Conservation (phyloP, 2,113 vertebrate genomes). For the Oenanthe oenanthe region DNA sequence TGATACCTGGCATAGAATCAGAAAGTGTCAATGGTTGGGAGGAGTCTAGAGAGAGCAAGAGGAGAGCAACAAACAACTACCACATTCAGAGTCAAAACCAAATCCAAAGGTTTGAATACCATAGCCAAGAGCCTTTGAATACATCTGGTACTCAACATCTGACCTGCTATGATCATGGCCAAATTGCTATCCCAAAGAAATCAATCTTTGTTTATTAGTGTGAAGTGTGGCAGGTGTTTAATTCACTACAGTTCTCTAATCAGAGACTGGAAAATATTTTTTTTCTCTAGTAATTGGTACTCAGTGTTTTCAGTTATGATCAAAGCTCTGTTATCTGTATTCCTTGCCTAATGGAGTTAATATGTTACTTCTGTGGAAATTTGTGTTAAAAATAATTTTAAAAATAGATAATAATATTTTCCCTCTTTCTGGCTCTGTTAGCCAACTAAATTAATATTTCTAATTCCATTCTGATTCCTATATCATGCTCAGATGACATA, state of each 20-base stretch:
- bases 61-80: neutral
- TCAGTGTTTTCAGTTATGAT: neutral
- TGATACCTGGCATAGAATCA: neutral
- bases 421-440: neutral
- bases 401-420: neutral
- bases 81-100: neutral
- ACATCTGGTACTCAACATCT: neutral
- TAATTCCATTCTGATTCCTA: neutral
- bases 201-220: conserved; percentile 31
- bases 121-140: neutral
- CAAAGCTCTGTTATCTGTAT: neutral
- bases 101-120: neutral
- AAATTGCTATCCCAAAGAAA: neutral
- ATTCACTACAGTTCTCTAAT: neutral
- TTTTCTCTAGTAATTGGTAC: neutral
- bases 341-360: neutral
- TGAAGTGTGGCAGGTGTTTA: conserved; percentile 14
- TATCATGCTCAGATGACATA: neutral
- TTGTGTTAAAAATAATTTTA: neutral
- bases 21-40: neutral
- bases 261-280: neutral
- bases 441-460: neutral
- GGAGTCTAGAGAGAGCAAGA: neutral
- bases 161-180: neutral
- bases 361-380: neutral